Conservation (phyloP, 2,113 vertebrate genomes). For the Antigone vipio region DNA sequence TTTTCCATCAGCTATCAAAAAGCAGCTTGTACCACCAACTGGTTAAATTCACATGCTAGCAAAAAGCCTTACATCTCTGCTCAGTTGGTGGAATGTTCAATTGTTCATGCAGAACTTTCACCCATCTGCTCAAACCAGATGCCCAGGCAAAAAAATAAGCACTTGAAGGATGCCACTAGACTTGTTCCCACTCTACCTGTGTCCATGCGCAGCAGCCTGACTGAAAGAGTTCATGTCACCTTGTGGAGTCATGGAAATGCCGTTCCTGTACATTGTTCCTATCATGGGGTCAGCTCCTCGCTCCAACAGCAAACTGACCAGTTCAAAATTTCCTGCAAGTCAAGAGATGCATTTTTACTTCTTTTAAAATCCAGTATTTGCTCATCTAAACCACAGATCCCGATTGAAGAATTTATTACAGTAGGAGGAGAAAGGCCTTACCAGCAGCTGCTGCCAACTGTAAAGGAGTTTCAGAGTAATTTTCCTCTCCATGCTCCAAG, state of each 20-base stretch:
- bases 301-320: constrained; percentile 95
- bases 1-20: not conserved
- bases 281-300: constrained; percentile 93
- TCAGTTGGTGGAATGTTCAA: not conserved
- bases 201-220: constrained; percentile 96
- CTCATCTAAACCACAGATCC: not conserved
- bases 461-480: constrained; percentile 96
- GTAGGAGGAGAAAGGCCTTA: constrained; percentile 61
- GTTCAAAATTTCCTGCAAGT: constrained; percentile 93
- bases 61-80: not conserved
- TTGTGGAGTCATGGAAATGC: constrained; percentile 92
- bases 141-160: not conserved
- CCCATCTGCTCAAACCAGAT: not conserved
- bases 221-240: constrained; percentile 99
- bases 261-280: constrained; percentile 96
- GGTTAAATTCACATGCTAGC: constrained; percentile 26
- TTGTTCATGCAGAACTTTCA: constrained; percentile 32
- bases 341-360: constrained; percentile 58
- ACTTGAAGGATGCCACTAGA: constrained; percentile 17
- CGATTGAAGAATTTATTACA: not conserved
- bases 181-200: constrained; percentile 86
- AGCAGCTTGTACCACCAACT: not conserved
- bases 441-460: constrained; percentile 95
- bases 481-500: constrained; percentile 94
- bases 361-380: not conserved